Conservation (phyloP, 1,140 invertebrate species). For the Steinernema feltiae region DNA sequence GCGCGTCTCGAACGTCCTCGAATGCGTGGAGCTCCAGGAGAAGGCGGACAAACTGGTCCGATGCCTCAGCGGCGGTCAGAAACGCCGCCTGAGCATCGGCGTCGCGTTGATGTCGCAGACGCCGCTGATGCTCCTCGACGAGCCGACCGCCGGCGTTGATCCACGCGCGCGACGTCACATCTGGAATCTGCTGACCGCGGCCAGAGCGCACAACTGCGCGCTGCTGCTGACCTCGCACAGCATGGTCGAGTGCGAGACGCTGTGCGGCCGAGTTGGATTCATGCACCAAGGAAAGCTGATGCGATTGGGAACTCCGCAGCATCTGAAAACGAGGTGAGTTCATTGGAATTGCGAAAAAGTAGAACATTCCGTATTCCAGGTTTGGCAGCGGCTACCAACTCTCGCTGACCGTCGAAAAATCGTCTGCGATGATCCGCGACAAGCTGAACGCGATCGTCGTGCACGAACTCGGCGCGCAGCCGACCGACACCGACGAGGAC, state of each 20-base stretch:
- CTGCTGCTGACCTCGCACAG: slow-evolving; percentile 50
- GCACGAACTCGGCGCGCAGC: not conserved
- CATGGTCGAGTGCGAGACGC: slow-evolving; percentile 54
- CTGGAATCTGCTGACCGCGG: slow-evolving; percentile 59
- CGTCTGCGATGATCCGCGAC: not conserved
- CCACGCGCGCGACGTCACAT: slow-evolving; percentile 62
- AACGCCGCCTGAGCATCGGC: slow-evolving; percentile 61
- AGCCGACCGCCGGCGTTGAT: slow-evolving; percentile 65
- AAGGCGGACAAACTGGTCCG: slow-evolving; percentile 36
- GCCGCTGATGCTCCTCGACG: slow-evolving; percentile 62
- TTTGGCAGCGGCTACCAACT: slow-evolving; percentile 1
- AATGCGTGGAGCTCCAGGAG: slow-evolving; percentile 23
- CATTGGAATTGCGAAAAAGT: not conserved
- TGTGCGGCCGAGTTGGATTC: slow-evolving; percentile 44
- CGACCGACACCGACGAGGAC: not conserved
- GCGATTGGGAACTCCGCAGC: slow-evolving; percentile 30
- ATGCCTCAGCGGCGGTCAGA: slow-evolving; percentile 60
- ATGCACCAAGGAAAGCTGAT: slow-evolving; percentile 58
- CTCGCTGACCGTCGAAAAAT: not conserved
- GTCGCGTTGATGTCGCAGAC: slow-evolving; percentile 62
- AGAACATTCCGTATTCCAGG: not conserved
- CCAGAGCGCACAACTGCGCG: slow-evolving; percentile 17
- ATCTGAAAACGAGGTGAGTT: slow-evolving; percentile 31
- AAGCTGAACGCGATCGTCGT: slow-evolving; percentile 5
- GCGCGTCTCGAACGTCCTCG: slow-evolving; percentile 11